phyloP scores from a whole-genome alignment of 2,888 invertebrate genomes.

The Vanessa cardui region DNA sequence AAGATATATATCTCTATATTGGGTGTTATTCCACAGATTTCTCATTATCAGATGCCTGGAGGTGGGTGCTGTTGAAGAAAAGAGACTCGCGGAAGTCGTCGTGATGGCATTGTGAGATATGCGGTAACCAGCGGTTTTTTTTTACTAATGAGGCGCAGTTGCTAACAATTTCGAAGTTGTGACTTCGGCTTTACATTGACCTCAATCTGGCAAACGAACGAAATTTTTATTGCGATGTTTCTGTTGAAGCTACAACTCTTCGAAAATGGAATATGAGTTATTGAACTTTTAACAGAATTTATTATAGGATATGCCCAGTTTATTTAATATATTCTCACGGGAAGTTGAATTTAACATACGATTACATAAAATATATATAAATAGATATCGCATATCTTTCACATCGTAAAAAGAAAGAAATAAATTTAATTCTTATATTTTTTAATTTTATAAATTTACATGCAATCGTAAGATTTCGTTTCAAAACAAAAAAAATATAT shows the following conservation, averaged over 20 bases:
- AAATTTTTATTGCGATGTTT: slow-evolving; percentile 31
- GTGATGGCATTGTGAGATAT: slow-evolving; percentile 66
- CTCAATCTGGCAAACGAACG: slow-evolving; percentile 33
- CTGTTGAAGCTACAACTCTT: slow-evolving; percentile 4
- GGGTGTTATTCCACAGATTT: slow-evolving; percentile 37
- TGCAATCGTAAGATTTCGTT: no score
- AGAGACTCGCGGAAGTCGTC: slow-evolving; percentile 56
- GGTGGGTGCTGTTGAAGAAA: slow-evolving; percentile 55
- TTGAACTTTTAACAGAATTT: slow-evolving; percentile 10
- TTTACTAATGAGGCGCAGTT: slow-evolving; percentile 66
- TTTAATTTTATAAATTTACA: no score
- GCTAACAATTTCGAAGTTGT: slow-evolving; percentile 49
- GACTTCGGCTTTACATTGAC: slow-evolving; percentile 37
- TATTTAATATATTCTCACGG: background rate
- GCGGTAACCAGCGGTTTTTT: slow-evolving; percentile 60
- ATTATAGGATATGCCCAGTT: background rate
- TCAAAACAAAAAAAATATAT: no score
- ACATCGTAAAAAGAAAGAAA: background rate
- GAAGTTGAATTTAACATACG: background rate
- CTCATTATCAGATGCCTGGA: slow-evolving; percentile 60
- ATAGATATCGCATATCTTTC: fast-evolving
- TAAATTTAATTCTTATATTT: background rate
- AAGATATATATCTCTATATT: slow-evolving; percentile 35
- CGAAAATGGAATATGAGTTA: slow-evolving; percentile 7
- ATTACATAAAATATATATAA: background rate